Conservation (phyloP, 2,888 invertebrate species). For the Seira musarum region DNA sequence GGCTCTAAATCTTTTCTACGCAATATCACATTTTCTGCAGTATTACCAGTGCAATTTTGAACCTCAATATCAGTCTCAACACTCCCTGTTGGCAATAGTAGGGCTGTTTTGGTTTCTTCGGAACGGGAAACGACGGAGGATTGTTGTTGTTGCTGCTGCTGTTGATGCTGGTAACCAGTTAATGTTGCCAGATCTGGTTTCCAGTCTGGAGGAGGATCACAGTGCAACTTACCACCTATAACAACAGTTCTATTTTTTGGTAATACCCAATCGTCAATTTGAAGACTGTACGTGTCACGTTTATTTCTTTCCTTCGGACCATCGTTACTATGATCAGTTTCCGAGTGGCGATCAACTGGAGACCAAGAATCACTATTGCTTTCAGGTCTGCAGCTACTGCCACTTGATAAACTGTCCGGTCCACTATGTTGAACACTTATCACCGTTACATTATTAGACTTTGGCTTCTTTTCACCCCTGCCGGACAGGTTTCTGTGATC, state of each 20-base stretch:
- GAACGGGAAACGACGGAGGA: slow-evolving; percentile 5
- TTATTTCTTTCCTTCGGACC: slow-evolving; percentile 3
- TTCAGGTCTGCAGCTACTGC: slow-evolving; percentile 52
- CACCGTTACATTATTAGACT: slow-evolving; percentile 62
- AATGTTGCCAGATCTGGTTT: slow-evolving; percentile 62
- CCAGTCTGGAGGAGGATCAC: slow-evolving; percentile 73
- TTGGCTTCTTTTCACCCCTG: slow-evolving; percentile 40
- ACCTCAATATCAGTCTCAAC: slow-evolving; percentile 67
- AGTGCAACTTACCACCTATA: slow-evolving; percentile 86
- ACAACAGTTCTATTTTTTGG: slow-evolving; percentile 85
- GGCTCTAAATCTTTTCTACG: slow-evolving; percentile 66
- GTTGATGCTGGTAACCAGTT: slow-evolving; percentile 51
- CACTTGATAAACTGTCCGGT: slow-evolving; percentile 54
- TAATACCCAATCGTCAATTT: slow-evolving; percentile 30
- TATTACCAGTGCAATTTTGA: slow-evolving; percentile 54
- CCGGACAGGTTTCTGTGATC: slow-evolving; percentile 15
- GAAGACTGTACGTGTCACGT: slow-evolving; percentile 45
- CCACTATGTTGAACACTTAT: slow-evolving; percentile 64
- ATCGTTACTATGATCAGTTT: background rate
- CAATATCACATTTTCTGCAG: slow-evolving; percentile 68
- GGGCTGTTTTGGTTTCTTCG: slow-evolving; percentile 35
- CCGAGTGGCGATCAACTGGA: slow-evolving; percentile 47
- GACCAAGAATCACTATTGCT: slow-evolving; percentile 58
- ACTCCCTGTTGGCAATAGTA: slow-evolving; percentile 41
- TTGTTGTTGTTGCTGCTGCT: slow-evolving; percentile 35